phyloP scores from a whole-genome alignment of 2,113 vertebrate species.

The Pampusana beccarii region DNA sequence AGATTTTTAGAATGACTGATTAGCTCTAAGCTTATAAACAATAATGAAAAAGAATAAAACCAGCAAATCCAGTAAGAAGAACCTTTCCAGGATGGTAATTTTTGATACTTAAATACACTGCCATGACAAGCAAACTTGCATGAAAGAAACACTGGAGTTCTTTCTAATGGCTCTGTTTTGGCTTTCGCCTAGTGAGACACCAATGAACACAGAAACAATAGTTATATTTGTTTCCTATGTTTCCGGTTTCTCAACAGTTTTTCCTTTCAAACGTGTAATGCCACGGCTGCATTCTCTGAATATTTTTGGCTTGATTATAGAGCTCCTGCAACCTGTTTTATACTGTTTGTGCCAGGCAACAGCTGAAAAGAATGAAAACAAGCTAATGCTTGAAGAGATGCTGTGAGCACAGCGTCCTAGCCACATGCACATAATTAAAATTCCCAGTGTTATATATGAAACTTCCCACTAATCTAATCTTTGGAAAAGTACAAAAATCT shows the following conservation, averaged over 20 bases:
- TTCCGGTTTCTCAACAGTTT: neutral
- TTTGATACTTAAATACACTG: neutral
- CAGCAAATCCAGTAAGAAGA: neutral
- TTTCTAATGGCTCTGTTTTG: neutral
- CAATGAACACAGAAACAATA: neutral
- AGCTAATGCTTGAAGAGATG: neutral
- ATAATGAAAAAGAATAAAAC: neutral
- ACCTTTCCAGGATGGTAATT: neutral
- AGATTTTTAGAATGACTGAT: neutral
- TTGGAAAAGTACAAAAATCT: neutral
- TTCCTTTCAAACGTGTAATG: neutral
- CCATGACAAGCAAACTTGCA: neutral
- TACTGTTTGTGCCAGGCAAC: neutral
- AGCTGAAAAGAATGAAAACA: neutral
- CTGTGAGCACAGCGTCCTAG: neutral
- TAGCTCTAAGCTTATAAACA: neutral
- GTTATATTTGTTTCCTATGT: neutral
- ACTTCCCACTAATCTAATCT: neutral
- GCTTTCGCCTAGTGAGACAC: neutral
- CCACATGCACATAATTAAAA: neutral
- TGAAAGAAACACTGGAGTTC: neutral
- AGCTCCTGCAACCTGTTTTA: neutral
- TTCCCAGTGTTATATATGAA: neutral
- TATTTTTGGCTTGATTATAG: neutral
- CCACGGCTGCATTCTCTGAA: neutral